phyloP scores from a whole-genome alignment of 1,140 invertebrate species.

The Mercenaria mercenaria region DNA sequence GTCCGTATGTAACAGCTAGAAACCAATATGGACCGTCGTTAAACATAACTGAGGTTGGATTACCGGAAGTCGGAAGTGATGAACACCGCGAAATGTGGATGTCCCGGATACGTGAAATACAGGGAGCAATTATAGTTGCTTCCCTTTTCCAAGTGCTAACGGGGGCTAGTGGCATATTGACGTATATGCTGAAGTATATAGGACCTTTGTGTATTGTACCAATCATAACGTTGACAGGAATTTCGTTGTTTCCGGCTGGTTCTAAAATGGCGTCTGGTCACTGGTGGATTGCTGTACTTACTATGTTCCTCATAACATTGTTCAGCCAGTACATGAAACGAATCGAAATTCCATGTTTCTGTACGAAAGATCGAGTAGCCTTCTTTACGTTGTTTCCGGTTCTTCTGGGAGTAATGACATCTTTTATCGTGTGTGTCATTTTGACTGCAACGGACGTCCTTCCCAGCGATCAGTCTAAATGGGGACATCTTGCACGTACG shows the following conservation, averaged over 20 bases:
- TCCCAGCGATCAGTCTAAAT: slow-evolving; percentile 80
- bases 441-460: slow-evolving; percentile 90
- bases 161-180: slow-evolving; percentile 89
- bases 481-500: slow-evolving; percentile 91
- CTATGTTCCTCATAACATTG: slow-evolving; percentile 92
- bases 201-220: slow-evolving; percentile 94
- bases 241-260: slow-evolving; percentile 93
- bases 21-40: neutral
- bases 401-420: slow-evolving; percentile 71
- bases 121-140: slow-evolving; percentile 81
- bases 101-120: slow-evolving; percentile 60
- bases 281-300: slow-evolving; percentile 93
- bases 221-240: slow-evolving; percentile 92
- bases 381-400: slow-evolving; percentile 95
- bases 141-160: slow-evolving; percentile 81
- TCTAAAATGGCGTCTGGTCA: slow-evolving; percentile 91
- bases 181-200: slow-evolving; percentile 91
- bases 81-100: slow-evolving; percentile 53
- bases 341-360: slow-evolving; percentile 89
- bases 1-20: slow-evolving; percentile 86
- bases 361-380: slow-evolving; percentile 87
- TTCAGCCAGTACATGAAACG: slow-evolving; percentile 93
- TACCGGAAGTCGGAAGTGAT: slow-evolving; percentile 46
- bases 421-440: slow-evolving; percentile 91
- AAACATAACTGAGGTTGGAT: slow-evolving; percentile 7